These are phyloP conservation scores for Coelopa pilipes DNA, from an alignment of 2,888 invertebrate species.

Conservation along the genomic window DNA sequence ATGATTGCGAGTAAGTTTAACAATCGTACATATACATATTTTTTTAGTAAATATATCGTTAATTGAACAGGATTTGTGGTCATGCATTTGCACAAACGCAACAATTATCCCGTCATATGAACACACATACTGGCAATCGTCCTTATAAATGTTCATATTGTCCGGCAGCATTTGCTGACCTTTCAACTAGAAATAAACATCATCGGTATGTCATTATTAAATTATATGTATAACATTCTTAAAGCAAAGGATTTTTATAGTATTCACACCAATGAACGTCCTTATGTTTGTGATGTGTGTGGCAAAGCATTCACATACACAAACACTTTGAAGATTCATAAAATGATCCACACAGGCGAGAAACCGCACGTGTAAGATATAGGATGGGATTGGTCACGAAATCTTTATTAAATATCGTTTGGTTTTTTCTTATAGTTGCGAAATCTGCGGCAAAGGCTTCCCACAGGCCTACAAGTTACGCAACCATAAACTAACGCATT, in stretches of 20 bases:
- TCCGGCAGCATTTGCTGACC: constrained; percentile 64
- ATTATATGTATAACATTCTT: no score
- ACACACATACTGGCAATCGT: constrained; percentile 65
- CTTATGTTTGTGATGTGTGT: constrained; percentile 63
- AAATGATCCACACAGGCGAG: constrained; percentile 64
- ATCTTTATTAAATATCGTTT: constrained; percentile 6
- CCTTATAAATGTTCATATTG: constrained; percentile 65
- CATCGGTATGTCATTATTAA: constrained; percentile 56
- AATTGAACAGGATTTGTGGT: constrained; percentile 59
- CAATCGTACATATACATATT: background rate
- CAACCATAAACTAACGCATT: constrained; percentile 56
- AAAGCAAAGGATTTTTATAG: constrained; percentile 44
- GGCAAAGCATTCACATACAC: constrained; percentile 64
- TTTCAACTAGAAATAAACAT: constrained; percentile 66
- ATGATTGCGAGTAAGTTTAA: constrained; percentile 64
- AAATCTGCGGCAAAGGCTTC: constrained; percentile 61
- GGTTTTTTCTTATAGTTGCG: constrained; percentile 49
- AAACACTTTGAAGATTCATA: constrained; percentile 63
- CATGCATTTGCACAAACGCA: constrained; percentile 64
- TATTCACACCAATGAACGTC: constrained; percentile 64
- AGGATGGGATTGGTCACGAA: constrained; percentile 20
- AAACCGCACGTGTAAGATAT: constrained; percentile 64
- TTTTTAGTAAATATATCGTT: background rate
- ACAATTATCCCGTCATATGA: constrained; percentile 65
- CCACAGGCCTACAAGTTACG: constrained; percentile 60